Base-by-base conservation (phyloP, 2,888 invertebrate genomes). In the Micropterix aruncella region DNA sequence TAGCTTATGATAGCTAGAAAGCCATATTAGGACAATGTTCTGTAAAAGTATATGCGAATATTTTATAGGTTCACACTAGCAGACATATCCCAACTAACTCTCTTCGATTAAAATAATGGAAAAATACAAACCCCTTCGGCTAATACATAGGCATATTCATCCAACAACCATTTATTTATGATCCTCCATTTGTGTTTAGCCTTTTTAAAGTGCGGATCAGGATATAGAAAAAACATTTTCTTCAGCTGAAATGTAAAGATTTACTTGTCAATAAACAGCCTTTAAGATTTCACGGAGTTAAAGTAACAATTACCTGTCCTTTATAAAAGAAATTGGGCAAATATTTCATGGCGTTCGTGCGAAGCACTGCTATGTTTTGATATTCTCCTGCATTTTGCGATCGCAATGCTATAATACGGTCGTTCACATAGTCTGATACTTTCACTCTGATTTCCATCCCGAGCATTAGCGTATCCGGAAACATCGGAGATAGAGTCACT, bases 131-230 rank as follows among this genome's bases (percentile, higher is more conserved):
- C 94, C 56, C 83, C 83, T 59, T 83, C 82, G 44, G 78, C 76
- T 46, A 99, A 69, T 38, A 94, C 82, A 70, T 92, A 99, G 0
- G 97, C 97, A 74, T 99, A 99, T 66, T 99, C 99, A 2, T 96
- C 90, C 16, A 99, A 69, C 27, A 97, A 69, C 54, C 85, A 84
- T 54, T 85, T 80, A 60, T 92, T 97, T 50, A 99, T 92, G 48
- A 99, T 99, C 47, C 99, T 76, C 99, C 99, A 99, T 64, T 99
- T 99, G 60, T 97, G 95, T 66, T 99, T 99, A 1, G 94, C 84
- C 58, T 86, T 93, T 63, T 99, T 99, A 63, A 99, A 99, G 69
- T 99, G 99, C 19, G 99, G 99, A 70, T 99, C 99, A 17, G 99
- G 99, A 64, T 95, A 99, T 15, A 99, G 70, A 64, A 99, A 97